Percentiles rank a stretch among this genome's conserved stretches.
Evolutionary conservation across 1,140 invertebrate species (phyloP).

Genomic region (Colletes gigas): DNA sequence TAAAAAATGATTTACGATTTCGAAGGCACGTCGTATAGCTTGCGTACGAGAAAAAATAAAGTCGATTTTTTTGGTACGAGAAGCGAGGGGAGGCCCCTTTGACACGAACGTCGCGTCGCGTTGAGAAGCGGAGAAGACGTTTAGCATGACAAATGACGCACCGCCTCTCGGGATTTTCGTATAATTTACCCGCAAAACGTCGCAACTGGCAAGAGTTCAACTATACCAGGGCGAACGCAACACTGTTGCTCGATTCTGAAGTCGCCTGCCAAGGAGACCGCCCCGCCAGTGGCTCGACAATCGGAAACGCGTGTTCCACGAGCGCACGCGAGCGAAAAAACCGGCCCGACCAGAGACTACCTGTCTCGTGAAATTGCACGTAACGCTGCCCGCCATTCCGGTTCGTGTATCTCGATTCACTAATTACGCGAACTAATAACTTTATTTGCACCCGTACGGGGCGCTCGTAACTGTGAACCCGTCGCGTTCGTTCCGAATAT

Average conservation of each 20-base stretch:
- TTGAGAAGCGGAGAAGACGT: background rate
- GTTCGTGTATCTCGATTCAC: background rate
- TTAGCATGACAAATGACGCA: background rate
- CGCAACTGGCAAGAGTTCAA: conserved; percentile 29
- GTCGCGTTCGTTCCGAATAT: background rate
- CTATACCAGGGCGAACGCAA: background rate
- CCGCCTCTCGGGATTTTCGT: background rate
- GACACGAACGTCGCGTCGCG: too few species aligned
- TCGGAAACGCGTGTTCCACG: conserved; percentile 14
- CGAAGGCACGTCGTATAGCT: too few species aligned
- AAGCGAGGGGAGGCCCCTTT: too few species aligned
- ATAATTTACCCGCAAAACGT: background rate
- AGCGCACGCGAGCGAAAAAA: conserved; percentile 8
- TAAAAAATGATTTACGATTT: too few species aligned
- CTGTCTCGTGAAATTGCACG: conserved; percentile 15
- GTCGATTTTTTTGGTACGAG: too few species aligned
- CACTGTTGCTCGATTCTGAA: conserved; percentile 6
- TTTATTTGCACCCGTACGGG: conserved; percentile 12
- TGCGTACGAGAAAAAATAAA: too few species aligned
- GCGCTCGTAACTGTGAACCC: too few species aligned
- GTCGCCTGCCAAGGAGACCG: background rate
- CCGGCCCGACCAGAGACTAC: conserved; percentile 13
- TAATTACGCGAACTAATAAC: conserved; percentile 32
- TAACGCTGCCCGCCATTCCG: background rate
- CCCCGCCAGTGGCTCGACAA: background rate